phyloP scores from a whole-genome alignment of 2,888 invertebrate genomes.

The Linyphia triangularis region DNA sequence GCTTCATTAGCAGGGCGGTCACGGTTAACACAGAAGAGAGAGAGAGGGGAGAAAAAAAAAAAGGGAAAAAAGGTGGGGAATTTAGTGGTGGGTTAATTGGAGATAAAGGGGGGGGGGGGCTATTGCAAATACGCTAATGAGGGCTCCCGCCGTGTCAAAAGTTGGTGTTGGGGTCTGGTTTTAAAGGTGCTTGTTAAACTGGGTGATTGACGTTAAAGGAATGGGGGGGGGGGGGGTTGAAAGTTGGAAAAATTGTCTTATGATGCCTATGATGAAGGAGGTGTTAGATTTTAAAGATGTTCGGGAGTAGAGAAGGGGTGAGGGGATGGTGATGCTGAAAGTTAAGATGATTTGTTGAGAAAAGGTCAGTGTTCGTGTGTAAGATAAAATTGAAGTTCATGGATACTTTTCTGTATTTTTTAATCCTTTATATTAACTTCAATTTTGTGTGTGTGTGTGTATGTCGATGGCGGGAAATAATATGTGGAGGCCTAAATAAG shows the following conservation, averaged over 20 bases:
- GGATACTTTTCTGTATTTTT: too few species aligned
- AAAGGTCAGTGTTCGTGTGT: not conserved
- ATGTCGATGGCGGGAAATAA: too few species aligned
- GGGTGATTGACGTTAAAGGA: slow-evolving; percentile 49
- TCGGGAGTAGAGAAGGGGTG: too few species aligned
- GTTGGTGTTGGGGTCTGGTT: slow-evolving; percentile 35
- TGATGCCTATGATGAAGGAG: not conserved
- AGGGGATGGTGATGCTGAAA: too few species aligned
- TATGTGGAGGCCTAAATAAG: too few species aligned
- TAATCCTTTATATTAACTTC: too few species aligned
- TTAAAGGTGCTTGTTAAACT: slow-evolving; percentile 49
- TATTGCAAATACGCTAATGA: slow-evolving; percentile 73
- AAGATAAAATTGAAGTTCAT: too few species aligned
- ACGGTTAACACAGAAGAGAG: slow-evolving; percentile 11
- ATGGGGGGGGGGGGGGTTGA: not conserved
- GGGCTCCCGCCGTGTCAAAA: slow-evolving; percentile 63
- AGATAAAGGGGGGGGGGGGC: slow-evolving; percentile 28
- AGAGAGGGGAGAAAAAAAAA: not conserved
- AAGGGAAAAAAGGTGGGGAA: slow-evolving; percentile 47
- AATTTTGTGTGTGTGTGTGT: too few species aligned
- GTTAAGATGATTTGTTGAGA: too few species aligned
- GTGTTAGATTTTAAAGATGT: too few species aligned
- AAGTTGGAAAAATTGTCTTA: not conserved
- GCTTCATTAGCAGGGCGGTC: slow-evolving; percentile 71
- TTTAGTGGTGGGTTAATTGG: slow-evolving; percentile 73